These are phyloP conservation scores for Branchinecta lynchi DNA, from an alignment of 1,140 invertebrate species.

Conservation along the genomic window DNA sequence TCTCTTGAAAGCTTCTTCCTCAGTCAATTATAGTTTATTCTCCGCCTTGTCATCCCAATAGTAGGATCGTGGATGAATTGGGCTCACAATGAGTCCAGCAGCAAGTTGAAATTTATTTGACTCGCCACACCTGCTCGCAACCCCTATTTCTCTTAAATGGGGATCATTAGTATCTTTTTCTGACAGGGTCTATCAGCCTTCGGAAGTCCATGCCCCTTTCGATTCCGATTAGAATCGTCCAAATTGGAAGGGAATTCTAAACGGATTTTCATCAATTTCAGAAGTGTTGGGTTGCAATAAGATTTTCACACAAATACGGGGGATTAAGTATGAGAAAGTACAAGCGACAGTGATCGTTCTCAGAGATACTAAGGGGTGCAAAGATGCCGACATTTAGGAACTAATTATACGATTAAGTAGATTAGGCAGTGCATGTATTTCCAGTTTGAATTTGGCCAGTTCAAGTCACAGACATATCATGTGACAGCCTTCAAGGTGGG, in stretches of 20 bases:
- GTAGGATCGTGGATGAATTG: not conserved
- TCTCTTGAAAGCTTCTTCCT: not conserved
- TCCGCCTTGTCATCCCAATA: not conserved
- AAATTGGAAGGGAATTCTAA: not conserved
- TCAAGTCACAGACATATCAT: too few species aligned
- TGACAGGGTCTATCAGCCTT: not conserved
- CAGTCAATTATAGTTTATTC: conserved; percentile 7
- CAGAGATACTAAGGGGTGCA: too few species aligned
- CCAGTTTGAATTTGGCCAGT: too few species aligned
- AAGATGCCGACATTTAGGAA: too few species aligned
- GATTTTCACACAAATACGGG: not conserved
- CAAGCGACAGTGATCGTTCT: too few species aligned
- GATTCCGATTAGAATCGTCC: conserved; percentile 6
- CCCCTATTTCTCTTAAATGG: conserved; percentile 9
- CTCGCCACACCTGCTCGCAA: not conserved
- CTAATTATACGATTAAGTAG: too few species aligned
- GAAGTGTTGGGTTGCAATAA: not conserved
- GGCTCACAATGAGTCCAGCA: not conserved
- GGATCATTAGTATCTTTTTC: conserved; percentile 9
- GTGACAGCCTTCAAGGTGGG: too few species aligned
- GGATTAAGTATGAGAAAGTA: not conserved
- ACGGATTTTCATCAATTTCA: not conserved
- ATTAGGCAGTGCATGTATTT: too few species aligned
- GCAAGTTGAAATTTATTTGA: not conserved
- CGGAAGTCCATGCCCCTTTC: not conserved